Percentiles rank a stretch among this genome's conserved stretches.
Conservation (phyloP, 2,113 vertebrate species). For the Octodon degus region DNA sequence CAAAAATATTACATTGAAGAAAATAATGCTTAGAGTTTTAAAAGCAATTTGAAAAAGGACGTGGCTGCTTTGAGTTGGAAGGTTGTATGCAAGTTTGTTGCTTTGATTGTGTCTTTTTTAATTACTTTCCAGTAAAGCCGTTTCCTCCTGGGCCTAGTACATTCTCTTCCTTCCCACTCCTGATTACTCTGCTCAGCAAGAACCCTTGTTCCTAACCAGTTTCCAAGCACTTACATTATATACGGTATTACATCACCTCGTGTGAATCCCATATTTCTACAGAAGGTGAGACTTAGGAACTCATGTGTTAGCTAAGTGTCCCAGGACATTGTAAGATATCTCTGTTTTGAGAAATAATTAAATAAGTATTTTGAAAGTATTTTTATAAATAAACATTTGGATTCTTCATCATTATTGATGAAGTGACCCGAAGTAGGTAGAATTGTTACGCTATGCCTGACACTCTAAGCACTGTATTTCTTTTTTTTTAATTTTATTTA, state of each 20-base stretch:
- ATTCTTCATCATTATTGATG: background rate
- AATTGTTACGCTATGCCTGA: background rate
- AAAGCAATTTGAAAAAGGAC: constrained; percentile 35
- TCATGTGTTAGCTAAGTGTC: background rate
- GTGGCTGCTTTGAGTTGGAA: background rate
- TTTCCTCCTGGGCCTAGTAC: background rate
- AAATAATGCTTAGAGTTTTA: constrained; percentile 18
- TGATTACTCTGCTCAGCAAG: background rate
- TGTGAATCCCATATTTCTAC: background rate
- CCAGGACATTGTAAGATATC: constrained; percentile 6
- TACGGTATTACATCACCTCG: background rate
- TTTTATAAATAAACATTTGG: constrained; percentile 40
- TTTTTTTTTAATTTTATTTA: too few species aligned
- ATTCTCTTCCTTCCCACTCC: background rate
- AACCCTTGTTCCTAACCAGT: background rate
- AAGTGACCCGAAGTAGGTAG: background rate
- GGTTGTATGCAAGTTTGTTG: background rate
- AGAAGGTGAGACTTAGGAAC: background rate
- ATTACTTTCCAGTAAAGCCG: background rate
- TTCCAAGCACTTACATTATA: background rate
- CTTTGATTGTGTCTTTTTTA: background rate
- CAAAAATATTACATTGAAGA: background rate
- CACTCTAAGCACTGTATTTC: background rate
- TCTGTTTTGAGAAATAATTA: constrained; percentile 50
- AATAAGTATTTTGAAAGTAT: constrained; percentile 58